Conservation (phyloP, 2,797 vertebrate species). For the Hylomyscus alleni region DNA sequence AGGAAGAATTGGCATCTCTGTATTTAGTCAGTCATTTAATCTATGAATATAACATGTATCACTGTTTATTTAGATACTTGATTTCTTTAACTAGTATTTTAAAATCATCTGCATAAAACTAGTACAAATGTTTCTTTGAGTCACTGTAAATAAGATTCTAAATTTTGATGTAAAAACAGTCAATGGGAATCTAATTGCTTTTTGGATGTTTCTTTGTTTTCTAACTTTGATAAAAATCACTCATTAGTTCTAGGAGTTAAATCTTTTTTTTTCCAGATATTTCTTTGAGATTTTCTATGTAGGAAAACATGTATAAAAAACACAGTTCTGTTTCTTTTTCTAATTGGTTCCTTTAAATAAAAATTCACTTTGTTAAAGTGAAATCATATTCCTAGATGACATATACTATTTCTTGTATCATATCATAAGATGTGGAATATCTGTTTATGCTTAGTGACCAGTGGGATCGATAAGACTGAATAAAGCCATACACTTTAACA, state of each 20-base stretch:
- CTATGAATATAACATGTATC: background rate
- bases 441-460: background rate
- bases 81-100: slow-evolving; percentile 48
- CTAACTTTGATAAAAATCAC: slow-evolving; percentile 13
- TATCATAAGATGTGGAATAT: background rate
- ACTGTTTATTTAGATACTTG: slow-evolving; percentile 36
- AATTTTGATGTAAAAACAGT: background rate
- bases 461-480: background rate
- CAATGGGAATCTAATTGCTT: slow-evolving; percentile 6
- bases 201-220: slow-evolving; percentile 2
- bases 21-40: background rate
- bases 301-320: background rate
- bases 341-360: background rate
- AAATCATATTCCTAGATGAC: background rate
- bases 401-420: background rate
- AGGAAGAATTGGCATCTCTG: background rate
- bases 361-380: background rate
- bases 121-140: background rate
- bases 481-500: background rate
- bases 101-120: background rate
- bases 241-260: background rate
- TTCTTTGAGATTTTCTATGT: background rate
- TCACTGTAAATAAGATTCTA: background rate
- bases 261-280: slow-evolving; percentile 11
- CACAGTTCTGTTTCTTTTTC: background rate